Percentiles rank a stretch among this genome's conserved stretches.
Evolutionary conservation across 2,113 vertebrate species (phyloP).

Genomic region (Microtus montanus): DNA sequence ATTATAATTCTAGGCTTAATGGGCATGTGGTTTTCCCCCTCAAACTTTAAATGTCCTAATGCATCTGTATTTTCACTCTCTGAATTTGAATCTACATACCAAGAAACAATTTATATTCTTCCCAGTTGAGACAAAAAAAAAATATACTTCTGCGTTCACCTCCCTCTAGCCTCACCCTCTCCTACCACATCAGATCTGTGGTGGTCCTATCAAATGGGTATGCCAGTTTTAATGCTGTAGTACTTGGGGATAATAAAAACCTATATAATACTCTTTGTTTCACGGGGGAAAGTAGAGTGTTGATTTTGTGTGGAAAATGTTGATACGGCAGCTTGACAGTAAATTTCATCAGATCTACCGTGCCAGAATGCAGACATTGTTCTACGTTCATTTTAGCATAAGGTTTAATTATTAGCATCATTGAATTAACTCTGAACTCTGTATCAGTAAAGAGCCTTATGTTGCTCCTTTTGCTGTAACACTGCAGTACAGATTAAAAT

Average conservation of each 20-base stretch:
- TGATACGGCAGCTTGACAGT: slow-evolving; percentile 79
- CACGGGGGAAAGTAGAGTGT: slow-evolving; percentile 64
- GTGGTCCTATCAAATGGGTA: not conserved
- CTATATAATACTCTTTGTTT: slow-evolving; percentile 51
- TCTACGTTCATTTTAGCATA: slow-evolving; percentile 80
- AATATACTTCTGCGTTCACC: not conserved
- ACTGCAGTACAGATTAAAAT: slow-evolving; percentile 82
- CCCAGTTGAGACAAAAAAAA: slow-evolving; percentile 57
- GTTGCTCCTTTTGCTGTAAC: slow-evolving; percentile 81
- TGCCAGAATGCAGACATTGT: slow-evolving; percentile 75
- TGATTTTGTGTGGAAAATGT: slow-evolving; percentile 75
- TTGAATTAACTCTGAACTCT: slow-evolving; percentile 79
- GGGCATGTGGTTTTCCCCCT: slow-evolving; percentile 63
- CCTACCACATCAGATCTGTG: not conserved
- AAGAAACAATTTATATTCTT: slow-evolving; percentile 26
- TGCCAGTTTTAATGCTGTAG: slow-evolving; percentile 48
- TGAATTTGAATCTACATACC: slow-evolving; percentile 42
- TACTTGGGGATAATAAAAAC: slow-evolving; percentile 53
- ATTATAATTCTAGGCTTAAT: slow-evolving; percentile 66
- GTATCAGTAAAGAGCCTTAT: slow-evolving; percentile 82
- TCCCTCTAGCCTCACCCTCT: not conserved
- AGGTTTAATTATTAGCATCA: slow-evolving; percentile 83
- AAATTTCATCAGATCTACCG: slow-evolving; percentile 74
- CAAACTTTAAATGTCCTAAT: slow-evolving; percentile 64
- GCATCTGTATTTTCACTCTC: slow-evolving; percentile 51